These are phyloP conservation scores for Benthosema pterotum DNA, from an alignment of 2,797 vertebrate species.

Conservation along the genomic window DNA sequence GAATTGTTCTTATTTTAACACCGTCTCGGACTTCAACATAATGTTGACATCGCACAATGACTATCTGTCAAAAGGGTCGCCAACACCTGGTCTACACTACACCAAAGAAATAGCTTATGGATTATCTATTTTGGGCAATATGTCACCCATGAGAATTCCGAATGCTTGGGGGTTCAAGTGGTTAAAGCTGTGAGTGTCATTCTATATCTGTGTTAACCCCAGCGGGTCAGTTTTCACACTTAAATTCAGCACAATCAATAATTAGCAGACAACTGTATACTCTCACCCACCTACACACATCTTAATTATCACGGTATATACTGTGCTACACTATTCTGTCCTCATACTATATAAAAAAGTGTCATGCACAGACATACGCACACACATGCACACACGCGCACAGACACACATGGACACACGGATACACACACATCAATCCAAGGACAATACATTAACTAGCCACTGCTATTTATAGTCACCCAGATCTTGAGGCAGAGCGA, in stretches of 20 bases:
- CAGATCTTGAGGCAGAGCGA: slow-evolving; percentile 38
- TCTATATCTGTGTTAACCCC: not conserved
- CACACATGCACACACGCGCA: not conserved
- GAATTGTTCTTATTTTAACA: too few species aligned
- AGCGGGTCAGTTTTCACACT: not conserved
- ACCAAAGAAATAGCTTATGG: not conserved
- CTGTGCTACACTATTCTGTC: too few species aligned
- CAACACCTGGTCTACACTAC: too few species aligned
- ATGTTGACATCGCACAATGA: too few species aligned
- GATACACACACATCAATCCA: slow-evolving; percentile 20
- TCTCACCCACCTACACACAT: too few species aligned
- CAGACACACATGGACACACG: slow-evolving; percentile 27
- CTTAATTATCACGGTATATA: too few species aligned
- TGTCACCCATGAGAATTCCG: not conserved
- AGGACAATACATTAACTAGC: slow-evolving; percentile 36
- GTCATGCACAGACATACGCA: slow-evolving; percentile 12
- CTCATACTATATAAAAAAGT: too few species aligned
- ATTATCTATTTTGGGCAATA: not conserved
- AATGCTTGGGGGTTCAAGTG: too few species aligned
- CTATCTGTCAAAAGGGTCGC: too few species aligned
- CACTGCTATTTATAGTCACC: slow-evolving; percentile 40
- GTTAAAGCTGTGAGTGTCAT: not conserved
- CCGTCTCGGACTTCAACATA: too few species aligned
- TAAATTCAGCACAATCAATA: too few species aligned
- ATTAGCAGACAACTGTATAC: too few species aligned